phyloP scores from a whole-genome alignment of 2,888 invertebrate genomes.

The Ommatoiulus sabulosus region DNA sequence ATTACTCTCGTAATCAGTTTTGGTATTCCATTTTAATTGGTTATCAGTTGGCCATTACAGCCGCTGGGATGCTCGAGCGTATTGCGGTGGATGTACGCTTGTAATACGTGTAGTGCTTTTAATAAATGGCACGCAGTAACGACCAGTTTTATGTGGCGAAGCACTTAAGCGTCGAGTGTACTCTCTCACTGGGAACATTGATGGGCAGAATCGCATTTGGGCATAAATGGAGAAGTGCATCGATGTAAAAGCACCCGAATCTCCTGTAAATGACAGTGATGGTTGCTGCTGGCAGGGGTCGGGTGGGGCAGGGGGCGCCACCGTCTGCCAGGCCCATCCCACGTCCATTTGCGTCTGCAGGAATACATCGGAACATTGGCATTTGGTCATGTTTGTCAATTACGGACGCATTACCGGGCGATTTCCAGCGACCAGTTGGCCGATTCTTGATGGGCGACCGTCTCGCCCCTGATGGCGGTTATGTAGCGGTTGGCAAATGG shows the following conservation, averaged over 20 bases:
- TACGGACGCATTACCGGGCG: slow-evolving; percentile 47
- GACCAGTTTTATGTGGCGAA: slow-evolving; percentile 55
- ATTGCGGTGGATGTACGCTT: slow-evolving; percentile 25
- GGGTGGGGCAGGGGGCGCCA: slow-evolving; percentile 19
- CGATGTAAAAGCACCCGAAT: slow-evolving; percentile 49
- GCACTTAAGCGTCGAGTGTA: slow-evolving; percentile 54
- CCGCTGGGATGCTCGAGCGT: background rate
- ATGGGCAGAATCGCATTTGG: slow-evolving; percentile 52
- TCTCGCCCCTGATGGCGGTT: background rate
- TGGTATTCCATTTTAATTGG: slow-evolving; percentile 40
- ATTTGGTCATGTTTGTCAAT: slow-evolving; percentile 50
- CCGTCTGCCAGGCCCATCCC: background rate
- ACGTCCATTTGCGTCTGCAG: background rate
- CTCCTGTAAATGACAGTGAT: slow-evolving; percentile 53
- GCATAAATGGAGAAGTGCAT: slow-evolving; percentile 52
- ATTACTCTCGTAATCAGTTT: slow-evolving; percentile 39
- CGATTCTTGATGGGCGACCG: background rate
- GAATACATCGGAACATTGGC: background rate
- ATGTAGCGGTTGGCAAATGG: slow-evolving; percentile 38
- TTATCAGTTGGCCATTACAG: slow-evolving; percentile 8
- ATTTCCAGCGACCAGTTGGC: slow-evolving; percentile 48
- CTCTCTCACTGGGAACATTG: slow-evolving; percentile 50
- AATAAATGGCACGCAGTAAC: slow-evolving; percentile 55
- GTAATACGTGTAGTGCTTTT: slow-evolving; percentile 54
- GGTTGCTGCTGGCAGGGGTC: background rate